phyloP scores from a whole-genome alignment of 2,888 invertebrate species.

The Daptonema setosum region DNA sequence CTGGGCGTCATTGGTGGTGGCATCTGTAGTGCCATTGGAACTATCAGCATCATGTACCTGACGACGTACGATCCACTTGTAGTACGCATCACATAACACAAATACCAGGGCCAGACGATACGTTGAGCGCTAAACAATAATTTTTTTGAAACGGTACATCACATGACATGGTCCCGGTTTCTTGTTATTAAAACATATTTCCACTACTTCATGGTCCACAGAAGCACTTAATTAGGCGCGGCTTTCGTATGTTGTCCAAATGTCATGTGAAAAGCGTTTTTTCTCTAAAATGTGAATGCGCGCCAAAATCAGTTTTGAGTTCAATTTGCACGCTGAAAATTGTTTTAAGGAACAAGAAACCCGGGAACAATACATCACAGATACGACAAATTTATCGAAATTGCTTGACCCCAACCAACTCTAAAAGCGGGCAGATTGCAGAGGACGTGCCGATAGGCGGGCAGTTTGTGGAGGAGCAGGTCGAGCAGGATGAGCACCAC shows the following conservation, averaged over 20 bases:
- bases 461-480: constrained; percentile 51
- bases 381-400: no score
- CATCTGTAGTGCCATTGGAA: neutral
- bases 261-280: no score
- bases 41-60: constrained; percentile 7
- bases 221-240: no score
- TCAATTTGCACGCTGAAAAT: no score
- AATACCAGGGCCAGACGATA: constrained; percentile 44
- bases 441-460: constrained; percentile 62
- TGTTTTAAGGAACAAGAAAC: no score
- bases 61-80: constrained; percentile 31
- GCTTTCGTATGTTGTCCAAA: no score
- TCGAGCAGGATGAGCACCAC: constrained; percentile 66
- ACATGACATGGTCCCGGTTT: no score
- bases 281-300: neutral
- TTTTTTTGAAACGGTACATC: no score
- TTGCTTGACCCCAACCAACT: neutral
- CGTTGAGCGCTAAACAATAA: neutral
- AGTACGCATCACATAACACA: constrained; percentile 55
- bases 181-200: no score
- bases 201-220: no score
- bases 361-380: no score
- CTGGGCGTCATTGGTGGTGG: constrained; percentile 12
- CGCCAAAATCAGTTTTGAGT: no score
- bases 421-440: constrained; percentile 39